Conservation (phyloP, 1,140 invertebrate species). For the Monochamus saltuarius region DNA sequence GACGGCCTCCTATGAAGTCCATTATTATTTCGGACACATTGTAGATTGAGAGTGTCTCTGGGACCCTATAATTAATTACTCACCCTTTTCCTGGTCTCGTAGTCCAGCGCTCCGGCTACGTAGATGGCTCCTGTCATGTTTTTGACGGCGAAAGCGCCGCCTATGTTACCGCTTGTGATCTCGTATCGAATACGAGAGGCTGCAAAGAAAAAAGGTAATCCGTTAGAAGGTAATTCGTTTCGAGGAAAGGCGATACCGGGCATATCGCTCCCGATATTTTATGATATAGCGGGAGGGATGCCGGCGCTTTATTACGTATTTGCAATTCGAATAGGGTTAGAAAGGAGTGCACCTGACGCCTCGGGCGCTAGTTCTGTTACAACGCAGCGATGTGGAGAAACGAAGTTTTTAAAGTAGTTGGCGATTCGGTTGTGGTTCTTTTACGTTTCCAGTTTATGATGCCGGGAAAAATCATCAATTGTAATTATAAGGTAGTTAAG, state of each 20-base stretch:
- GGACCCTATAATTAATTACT: constrained; percentile 47
- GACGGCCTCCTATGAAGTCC: background rate
- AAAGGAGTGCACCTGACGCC: too few species aligned
- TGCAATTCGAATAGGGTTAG: too few species aligned
- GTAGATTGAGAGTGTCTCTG: background rate
- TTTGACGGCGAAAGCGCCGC: constrained; percentile 95
- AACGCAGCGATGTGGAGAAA: too few species aligned
- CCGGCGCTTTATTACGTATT: too few species aligned
- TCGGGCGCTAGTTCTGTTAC: too few species aligned
- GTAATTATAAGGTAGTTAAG: too few species aligned
- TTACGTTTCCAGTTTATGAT: too few species aligned
- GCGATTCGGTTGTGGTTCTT: too few species aligned
- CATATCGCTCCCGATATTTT: too few species aligned
- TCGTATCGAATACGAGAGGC: constrained; percentile 98
- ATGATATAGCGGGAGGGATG: too few species aligned
- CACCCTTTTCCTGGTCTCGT: constrained; percentile 88
- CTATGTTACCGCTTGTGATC: constrained; percentile 98
- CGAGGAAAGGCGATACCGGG: background rate
- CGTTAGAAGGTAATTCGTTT: constrained; percentile 2
- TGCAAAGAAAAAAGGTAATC: constrained; percentile 60
- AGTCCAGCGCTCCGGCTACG: constrained; percentile 90
- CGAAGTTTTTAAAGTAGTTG: too few species aligned
- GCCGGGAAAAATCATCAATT: too few species aligned
- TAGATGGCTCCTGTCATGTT: constrained; percentile 97
- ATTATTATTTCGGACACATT: constrained; percentile 4